Base-by-base conservation (phyloP, 2,797 vertebrate species). In the Oceanodroma leucorhoa region DNA sequence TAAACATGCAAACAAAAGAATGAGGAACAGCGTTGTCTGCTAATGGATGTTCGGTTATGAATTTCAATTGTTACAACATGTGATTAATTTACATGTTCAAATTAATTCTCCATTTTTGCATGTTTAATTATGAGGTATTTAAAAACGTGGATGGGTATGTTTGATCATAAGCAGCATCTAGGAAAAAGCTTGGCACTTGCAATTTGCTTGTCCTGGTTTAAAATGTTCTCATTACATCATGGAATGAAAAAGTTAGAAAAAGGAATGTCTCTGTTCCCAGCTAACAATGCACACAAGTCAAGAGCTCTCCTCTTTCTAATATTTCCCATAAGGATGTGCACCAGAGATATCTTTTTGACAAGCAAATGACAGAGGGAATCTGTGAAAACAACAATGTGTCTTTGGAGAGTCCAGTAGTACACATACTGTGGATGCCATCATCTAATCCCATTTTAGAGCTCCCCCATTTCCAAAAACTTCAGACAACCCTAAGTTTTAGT, bases 1-100 rank as follows among this genome's bases (percentile, higher is more conserved):
- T 93, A 96, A 97, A 97, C 96, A 96, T n/a, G 36, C 76, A 96
- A 94, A 97, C 96, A 96, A 96, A 96, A 96, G 96, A 95, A 96
- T 95, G 91, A 96, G 94, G 94, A 95, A 89, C 70, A 70, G 65
- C 38, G 29, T 87, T 97, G 96, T 96, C 95, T 93, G 85, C 94
- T 97, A 97, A 97, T 96, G 91, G 96, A 94, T 87, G 80, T 83
- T 90, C 90, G 61, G 94, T 95, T 95, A 95, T 84, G 89, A 96
- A 94, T 96, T 95, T 83, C 90, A 87, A 85, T 95, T 96, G 94
- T 95, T 96, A 91, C 60, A 90, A 95, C 88, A 96, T 93, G 95
- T 93, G 87, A 97, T 96, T 97, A 94, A 95, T 96, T 97, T 97
- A 91, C 94, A 94, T 94, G 90, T 95, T 95, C 97, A 97, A 97